Conservation (phyloP, 2,888 invertebrate species). For the Entomobrya multifasciata region DNA sequence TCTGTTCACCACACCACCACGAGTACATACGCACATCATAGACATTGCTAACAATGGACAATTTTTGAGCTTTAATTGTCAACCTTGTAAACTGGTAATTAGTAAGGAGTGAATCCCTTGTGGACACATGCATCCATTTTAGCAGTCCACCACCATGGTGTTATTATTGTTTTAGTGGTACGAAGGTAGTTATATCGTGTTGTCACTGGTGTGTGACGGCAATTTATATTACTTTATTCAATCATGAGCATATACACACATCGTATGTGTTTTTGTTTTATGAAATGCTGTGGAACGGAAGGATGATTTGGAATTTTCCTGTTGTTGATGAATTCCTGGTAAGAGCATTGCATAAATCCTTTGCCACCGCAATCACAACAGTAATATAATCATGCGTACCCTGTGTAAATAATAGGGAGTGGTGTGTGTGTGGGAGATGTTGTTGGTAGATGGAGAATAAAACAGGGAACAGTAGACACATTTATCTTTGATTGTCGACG, state of each 20-base stretch:
- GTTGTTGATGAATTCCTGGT: conserved; percentile 55
- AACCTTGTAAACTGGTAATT: conserved; percentile 65
- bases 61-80: conserved; percentile 68
- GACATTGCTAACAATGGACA: conserved; percentile 54
- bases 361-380: conserved; percentile 51
- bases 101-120: conserved; percentile 32
- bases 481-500: conserved; percentile 72
- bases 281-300: conserved; percentile 52
- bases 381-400: not conserved
- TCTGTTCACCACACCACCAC: not conserved
- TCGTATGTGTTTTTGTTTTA: not conserved
- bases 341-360: conserved; percentile 10
- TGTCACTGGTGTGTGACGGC: conserved; percentile 1
- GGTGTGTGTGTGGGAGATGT: conserved; percentile 22
- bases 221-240: conserved; percentile 48
- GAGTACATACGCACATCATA: no score
- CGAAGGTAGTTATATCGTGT: not conserved
- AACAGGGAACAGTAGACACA: conserved; percentile 52
- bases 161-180: not conserved
- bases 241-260: not conserved
- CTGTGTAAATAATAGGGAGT: conserved; percentile 24
- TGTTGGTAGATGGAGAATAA: not conserved
- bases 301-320: conserved; percentile 63
- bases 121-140: conserved; percentile 1
- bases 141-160: no score